phyloP scores from a whole-genome alignment of 1,140 invertebrate species.

The Batillaria attramentaria region DNA sequence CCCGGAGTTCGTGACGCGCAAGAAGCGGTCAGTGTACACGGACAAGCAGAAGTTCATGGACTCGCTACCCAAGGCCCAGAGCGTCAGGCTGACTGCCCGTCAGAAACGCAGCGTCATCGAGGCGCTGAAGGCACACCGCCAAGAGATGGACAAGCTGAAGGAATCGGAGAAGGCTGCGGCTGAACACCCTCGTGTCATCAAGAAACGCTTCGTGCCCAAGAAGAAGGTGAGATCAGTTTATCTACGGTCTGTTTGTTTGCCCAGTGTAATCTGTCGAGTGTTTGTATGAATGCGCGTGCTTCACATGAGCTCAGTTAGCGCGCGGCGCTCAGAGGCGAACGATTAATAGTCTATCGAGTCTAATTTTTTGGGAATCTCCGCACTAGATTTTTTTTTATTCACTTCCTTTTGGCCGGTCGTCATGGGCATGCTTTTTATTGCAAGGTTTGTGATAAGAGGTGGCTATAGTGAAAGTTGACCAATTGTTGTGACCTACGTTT shows the following conservation, averaged over 20 bases:
- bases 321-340: too few species aligned
- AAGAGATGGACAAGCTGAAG: constrained; percentile 29
- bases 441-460: too few species aligned
- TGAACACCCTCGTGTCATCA: constrained; percentile 34
- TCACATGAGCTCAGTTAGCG: too few species aligned
- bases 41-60: constrained; percentile 53
- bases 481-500: too few species aligned
- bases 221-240: constrained; percentile 13
- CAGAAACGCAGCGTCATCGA: constrained; percentile 37
- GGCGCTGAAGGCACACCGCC: constrained; percentile 29
- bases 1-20: constrained; percentile 56
- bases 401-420: too few species aligned
- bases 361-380: too few species aligned
- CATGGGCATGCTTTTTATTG: too few species aligned
- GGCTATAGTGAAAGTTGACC: too few species aligned
- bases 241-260: not conserved
- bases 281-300: not conserved
- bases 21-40: constrained; percentile 50
- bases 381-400: too few species aligned
- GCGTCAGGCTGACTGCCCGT: constrained; percentile 33
- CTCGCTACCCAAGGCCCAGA: constrained; percentile 25
- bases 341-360: too few species aligned
- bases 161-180: constrained; percentile 23
- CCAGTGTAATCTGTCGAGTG: not conserved
- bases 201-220: constrained; percentile 39